These are phyloP conservation scores for Dasyprocta punctata DNA, from an alignment of 2,113 vertebrate species.

Conservation along the genomic window DNA sequence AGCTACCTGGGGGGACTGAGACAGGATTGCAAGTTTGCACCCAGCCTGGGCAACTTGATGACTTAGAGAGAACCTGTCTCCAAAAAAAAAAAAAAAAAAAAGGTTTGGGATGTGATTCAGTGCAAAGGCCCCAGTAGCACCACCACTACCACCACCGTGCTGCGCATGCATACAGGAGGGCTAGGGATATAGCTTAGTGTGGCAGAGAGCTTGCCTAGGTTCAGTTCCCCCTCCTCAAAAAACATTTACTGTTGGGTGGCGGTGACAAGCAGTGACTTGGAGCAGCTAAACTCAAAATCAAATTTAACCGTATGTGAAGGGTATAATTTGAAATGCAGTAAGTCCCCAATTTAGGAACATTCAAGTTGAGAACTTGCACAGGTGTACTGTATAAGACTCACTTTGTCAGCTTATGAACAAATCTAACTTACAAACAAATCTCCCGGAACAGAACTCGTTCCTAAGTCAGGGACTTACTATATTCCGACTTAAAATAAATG, in stretches of 20 bases:
- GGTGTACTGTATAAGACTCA: background rate
- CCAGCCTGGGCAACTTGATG: background rate
- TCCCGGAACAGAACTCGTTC: background rate
- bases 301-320: background rate
- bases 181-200: background rate
- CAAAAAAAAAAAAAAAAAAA: background rate
- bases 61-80: background rate
- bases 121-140: background rate
- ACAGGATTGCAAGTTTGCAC: background rate
- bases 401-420: background rate
- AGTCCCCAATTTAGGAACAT: background rate
- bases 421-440: background rate
- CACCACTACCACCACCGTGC: background rate
- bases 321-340: background rate
- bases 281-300: background rate
- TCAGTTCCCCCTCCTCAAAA: background rate
- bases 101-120: background rate
- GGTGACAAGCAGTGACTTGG: background rate
- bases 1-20: background rate
- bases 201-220: background rate
- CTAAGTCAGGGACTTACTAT: background rate
- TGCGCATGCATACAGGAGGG: background rate
- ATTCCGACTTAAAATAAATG: background rate
- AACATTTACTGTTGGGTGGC: background rate
- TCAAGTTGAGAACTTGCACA: background rate